Percentiles rank a stretch among this genome's conserved stretches.
These are phyloP conservation scores for Cryptotermes secundus DNA, from an alignment of 1,140 invertebrate genomes.

Conservation along the genomic window DNA sequence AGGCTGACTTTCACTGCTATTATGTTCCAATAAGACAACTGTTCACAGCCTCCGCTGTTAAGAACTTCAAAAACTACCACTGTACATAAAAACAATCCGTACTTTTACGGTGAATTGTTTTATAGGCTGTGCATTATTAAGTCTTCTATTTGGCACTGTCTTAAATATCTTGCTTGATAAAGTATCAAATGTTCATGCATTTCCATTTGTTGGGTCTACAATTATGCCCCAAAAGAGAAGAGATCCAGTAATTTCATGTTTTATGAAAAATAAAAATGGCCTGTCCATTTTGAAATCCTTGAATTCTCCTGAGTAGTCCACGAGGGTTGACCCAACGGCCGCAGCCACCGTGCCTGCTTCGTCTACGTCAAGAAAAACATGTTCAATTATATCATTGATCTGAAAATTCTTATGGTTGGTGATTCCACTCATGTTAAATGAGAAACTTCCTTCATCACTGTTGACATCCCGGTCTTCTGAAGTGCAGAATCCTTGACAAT, in stretches of 20 bases:
- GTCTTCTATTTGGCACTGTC: background rate
- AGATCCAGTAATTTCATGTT: slow-evolving; percentile 31
- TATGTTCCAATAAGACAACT: too few relatives aligned
- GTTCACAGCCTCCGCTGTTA: too few relatives aligned
- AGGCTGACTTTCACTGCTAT: too few relatives aligned
- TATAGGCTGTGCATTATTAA: too few relatives aligned
- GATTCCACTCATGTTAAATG: slow-evolving; percentile 31
- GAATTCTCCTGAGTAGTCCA: slow-evolving; percentile 37
- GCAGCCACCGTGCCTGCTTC: slow-evolving; percentile 51
- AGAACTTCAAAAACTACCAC: too few relatives aligned
- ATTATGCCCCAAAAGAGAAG: slow-evolving; percentile 29
- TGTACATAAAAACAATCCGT: too few relatives aligned
- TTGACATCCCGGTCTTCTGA: background rate
- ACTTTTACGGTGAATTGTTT: too few relatives aligned
- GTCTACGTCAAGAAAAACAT: slow-evolving; percentile 49
- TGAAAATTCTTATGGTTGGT: slow-evolving; percentile 2
- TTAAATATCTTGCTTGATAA: background rate
- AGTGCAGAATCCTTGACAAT: background rate
- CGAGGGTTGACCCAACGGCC: slow-evolving; percentile 43
- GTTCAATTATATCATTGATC: slow-evolving; percentile 42
- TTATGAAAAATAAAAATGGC: slow-evolving; percentile 41
- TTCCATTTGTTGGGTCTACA: slow-evolving; percentile 24
- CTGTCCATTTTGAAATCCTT: slow-evolving; percentile 37
- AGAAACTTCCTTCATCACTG: background rate
- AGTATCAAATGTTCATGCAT: background rate